Conservation (phyloP, 2,888 invertebrate species). For the Microctonus aethiopoides region DNA sequence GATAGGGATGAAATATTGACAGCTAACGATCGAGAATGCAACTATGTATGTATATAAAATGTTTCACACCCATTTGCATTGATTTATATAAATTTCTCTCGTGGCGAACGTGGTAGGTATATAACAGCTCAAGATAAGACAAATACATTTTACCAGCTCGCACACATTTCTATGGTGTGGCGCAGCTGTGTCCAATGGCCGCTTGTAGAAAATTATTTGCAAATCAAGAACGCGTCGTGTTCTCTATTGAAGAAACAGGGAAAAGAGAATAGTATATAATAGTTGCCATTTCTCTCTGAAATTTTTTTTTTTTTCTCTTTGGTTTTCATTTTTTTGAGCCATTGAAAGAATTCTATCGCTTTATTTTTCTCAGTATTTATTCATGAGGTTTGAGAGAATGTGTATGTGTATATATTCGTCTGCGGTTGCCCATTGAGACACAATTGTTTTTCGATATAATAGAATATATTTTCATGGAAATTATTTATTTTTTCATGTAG, state of each 20-base stretch:
- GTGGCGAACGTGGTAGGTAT: neutral
- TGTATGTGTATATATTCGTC: neutral
- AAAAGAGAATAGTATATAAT: neutral
- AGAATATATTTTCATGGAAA: neutral
- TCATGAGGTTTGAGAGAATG: neutral
- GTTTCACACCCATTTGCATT: neutral
- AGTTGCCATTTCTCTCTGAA: neutral
- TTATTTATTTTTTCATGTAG: neutral
- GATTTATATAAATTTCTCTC: slow-evolving; percentile 17
- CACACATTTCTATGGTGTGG: neutral
- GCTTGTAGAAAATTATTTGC: slow-evolving; percentile 25
- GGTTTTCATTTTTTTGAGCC: neutral
- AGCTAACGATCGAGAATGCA: no score
- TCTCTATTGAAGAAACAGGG: neutral
- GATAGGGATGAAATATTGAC: slow-evolving; percentile 49
- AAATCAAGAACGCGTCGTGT: slow-evolving; percentile 9
- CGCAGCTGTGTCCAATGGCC: slow-evolving; percentile 22
- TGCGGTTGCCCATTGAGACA: neutral
- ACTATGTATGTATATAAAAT: neutral
- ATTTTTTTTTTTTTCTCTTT: neutral
- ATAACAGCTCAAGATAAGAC: slow-evolving; percentile 31
- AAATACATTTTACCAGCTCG: neutral
- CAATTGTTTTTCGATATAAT: neutral
- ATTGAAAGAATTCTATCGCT: neutral
- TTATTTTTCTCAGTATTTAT: slow-evolving; percentile 2